Conservation (phyloP, 2,888 invertebrate species). For the Xanthia icteritia region DNA sequence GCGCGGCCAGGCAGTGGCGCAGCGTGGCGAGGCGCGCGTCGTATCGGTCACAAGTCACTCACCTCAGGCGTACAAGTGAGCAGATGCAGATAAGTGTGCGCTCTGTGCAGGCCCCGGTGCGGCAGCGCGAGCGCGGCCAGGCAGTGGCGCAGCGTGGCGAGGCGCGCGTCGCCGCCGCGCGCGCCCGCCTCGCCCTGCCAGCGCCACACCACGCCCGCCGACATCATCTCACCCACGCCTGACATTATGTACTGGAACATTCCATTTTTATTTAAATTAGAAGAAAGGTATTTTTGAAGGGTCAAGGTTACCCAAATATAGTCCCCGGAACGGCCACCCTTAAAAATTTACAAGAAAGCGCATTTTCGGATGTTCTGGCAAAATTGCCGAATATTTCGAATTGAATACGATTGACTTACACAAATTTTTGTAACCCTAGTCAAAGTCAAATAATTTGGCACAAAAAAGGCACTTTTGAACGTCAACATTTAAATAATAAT, state of each 20-base stretch:
- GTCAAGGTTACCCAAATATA: no score
- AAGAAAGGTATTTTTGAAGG: neutral
- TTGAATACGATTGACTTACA: no score
- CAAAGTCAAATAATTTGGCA: no score
- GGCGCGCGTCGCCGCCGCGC: conserved; percentile 62
- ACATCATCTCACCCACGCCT: conserved; percentile 96
- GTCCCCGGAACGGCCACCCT: no score
- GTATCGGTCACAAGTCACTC: conserved; percentile 43
- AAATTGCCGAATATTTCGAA: no score
- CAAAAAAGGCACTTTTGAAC: no score
- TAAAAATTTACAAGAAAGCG: no score
- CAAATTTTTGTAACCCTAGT: no score
- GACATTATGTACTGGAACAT: conserved; percentile 95
- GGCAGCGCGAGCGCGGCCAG: conserved; percentile 85
- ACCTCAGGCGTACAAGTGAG: conserved; percentile 96
- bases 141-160: conserved; percentile 80
- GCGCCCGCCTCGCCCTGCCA: conserved; percentile 75
- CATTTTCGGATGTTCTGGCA: no score
- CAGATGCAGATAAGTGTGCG: conserved; percentile 96
- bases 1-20: conserved; percentile 86
- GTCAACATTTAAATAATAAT: no score
- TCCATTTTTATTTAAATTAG: neutral
- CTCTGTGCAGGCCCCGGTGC: conserved; percentile 93
- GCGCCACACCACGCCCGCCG: conserved; percentile 91
- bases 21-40: conserved; percentile 65